Base-by-base conservation (phyloP, 2,113 vertebrate genomes). In the Anas platyrhynchos region DNA sequence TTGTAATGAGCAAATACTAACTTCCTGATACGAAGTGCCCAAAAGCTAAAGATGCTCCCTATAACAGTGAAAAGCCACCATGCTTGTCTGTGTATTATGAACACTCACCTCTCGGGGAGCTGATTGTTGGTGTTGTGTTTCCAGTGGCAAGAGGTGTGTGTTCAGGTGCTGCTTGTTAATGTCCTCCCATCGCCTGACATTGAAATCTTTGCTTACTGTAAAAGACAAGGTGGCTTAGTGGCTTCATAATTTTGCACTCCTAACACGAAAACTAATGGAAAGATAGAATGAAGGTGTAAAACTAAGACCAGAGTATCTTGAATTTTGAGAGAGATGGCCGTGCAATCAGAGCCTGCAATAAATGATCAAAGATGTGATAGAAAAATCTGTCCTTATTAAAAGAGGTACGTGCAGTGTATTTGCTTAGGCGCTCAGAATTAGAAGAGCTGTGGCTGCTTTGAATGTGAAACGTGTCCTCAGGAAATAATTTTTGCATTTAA, bases 151-250 rank as follows among this genome's bases (percentile, higher is more conserved):
- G 71, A 68, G 25, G 3, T 1, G 38, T 83, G 43, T 65, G 26
- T 85, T 95, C 80, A 75, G 89, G 55, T 55, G 41, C 41, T 6
- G 1, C 80, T 83, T 67, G n/a, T 71, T 83, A 11, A 7, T 50
- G 6, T 76, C 31, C 32, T 76, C 9, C n/a, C 0, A 0, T 65
- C 38, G 23, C 46, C 44, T 81, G 65, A 20, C 13, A 17, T 27
- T 77, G 78, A 63, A 46, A 23, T 86, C 32, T 50, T 83, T 7
- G 8, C 34, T 83, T 54, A 32, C 17, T 85, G 12, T 73, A 34
- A 76, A 89, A 78, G 72, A 56, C 92, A 62, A 89, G 54, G 36
- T 38, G 20, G 13, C 2, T 91, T 78, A 52, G 67, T 95, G 83
- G 75, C 74, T 83, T 83, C 63, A 6, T 86, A 75, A 27, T 16